Percentiles rank a stretch among this genome's conserved stretches.
Evolutionary conservation across 1,140 invertebrate species (phyloP).

Genomic region (Phenacoccus solenopsis): DNA sequence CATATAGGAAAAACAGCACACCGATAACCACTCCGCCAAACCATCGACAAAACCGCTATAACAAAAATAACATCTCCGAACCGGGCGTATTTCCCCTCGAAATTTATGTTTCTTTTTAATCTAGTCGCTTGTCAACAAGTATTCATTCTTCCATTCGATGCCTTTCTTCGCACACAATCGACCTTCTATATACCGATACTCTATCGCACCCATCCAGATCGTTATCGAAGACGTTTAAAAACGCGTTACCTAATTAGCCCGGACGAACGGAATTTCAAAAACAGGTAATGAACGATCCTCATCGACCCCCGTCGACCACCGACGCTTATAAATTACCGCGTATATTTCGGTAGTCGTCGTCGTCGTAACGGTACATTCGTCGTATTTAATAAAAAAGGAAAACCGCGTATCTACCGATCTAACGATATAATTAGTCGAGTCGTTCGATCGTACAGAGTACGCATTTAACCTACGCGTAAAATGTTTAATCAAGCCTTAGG

Average conservation of each 20-base stretch:
- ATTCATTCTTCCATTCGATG: conserved; percentile 1
- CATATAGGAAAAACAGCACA: too few relatives aligned
- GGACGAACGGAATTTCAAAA: background rate
- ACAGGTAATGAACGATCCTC: background rate
- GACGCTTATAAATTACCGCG: too few relatives aligned
- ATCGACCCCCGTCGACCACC: background rate
- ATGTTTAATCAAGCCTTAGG: too few relatives aligned
- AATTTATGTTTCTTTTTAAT: conserved; percentile 4
- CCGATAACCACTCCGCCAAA: too few relatives aligned
- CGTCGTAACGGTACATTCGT: background rate
- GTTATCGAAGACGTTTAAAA: background rate
- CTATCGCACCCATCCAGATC: too few relatives aligned
- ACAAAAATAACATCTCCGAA: too few relatives aligned
- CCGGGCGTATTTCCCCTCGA: background rate
- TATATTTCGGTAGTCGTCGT: background rate
- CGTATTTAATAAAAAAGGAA: background rate
- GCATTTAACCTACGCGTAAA: too few relatives aligned
- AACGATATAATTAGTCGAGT: background rate
- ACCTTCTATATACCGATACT: too few relatives aligned
- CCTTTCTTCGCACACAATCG: background rate
- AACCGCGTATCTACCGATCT: background rate
- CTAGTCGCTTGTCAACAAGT: background rate
- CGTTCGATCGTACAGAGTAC: too few relatives aligned
- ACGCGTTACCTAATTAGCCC: background rate
- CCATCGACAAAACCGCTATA: too few relatives aligned